These are phyloP conservation scores for Amphiprion percula DNA, from an alignment of 2,113 vertebrate genomes.

Conservation along the genomic window DNA sequence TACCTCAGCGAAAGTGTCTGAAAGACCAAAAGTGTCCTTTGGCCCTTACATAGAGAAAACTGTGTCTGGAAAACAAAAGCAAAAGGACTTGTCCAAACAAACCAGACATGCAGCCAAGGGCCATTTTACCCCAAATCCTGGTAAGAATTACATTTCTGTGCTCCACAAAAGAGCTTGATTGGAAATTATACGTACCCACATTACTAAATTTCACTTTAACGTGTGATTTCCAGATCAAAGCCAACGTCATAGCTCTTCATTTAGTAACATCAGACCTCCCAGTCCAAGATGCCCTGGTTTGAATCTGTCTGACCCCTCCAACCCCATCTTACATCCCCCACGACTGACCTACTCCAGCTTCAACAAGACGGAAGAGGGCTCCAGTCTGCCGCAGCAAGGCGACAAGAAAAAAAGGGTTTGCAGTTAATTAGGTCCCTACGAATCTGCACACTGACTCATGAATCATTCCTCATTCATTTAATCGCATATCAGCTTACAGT, in stretches of 20 bases:
- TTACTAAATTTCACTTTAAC: not conserved
- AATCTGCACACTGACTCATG: not conserved
- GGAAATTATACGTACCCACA: not conserved
- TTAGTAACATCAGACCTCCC: slow-evolving; percentile 67
- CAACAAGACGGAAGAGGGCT: slow-evolving; percentile 51
- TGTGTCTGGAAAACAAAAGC: slow-evolving; percentile 31
- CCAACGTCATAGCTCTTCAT: slow-evolving; percentile 25
- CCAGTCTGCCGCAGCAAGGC: slow-evolving; percentile 25
- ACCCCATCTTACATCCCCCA: slow-evolving; percentile 73
- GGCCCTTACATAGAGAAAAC: slow-evolving; percentile 55
- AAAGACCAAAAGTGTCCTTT: slow-evolving; percentile 74
- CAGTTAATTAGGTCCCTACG: not conserved
- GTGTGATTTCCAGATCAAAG: slow-evolving; percentile 51
- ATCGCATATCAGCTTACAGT: not conserved
- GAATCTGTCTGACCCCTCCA: slow-evolving; percentile 60
- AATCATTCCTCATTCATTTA: slow-evolving; percentile 1
- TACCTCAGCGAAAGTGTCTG: slow-evolving; percentile 49
- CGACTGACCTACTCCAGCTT: slow-evolving; percentile 65
- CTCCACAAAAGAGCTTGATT: not conserved
- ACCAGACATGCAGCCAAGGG: slow-evolving; percentile 43
- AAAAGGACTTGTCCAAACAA: slow-evolving; percentile 51
- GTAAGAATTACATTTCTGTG: slow-evolving; percentile 52
- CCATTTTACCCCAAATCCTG: slow-evolving; percentile 77
- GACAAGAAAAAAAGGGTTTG: slow-evolving; percentile 65
- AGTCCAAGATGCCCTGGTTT: slow-evolving; percentile 61